These are phyloP conservation scores for Spilarctia lutea DNA, from an alignment of 2,888 invertebrate species.

Conservation along the genomic window DNA sequence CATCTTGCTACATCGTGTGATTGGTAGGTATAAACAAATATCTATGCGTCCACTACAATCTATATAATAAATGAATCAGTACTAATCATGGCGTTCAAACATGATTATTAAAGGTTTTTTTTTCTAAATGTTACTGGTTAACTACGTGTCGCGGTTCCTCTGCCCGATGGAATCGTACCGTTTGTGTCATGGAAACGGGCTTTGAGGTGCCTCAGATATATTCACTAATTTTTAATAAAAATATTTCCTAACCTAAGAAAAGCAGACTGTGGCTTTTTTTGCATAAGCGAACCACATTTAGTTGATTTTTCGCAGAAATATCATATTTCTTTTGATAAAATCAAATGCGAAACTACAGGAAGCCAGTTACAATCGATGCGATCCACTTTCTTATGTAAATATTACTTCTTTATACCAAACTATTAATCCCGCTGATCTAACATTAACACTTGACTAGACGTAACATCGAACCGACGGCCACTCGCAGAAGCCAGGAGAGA, in stretches of 20 bases:
- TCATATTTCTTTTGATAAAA: conserved; percentile 50
- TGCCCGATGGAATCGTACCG: conserved; percentile 33
- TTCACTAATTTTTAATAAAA: conserved; percentile 13
- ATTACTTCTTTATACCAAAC: conserved; percentile 62
- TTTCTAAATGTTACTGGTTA: conserved; percentile 23
- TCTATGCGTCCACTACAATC: conserved; percentile 49
- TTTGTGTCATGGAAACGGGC: conserved; percentile 42
- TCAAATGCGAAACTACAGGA: conserved; percentile 53
- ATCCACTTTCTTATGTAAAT: conserved; percentile 56
- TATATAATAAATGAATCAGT: conserved; percentile 63
- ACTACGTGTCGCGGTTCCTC: conserved; percentile 49
- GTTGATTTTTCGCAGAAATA: conserved; percentile 48
- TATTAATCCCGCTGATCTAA: conserved; percentile 67
- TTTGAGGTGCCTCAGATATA: conserved; percentile 18
- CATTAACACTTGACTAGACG: conserved; percentile 81
- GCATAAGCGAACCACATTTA: conserved; percentile 16
- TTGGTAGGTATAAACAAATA: conserved; percentile 49
- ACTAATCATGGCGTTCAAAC: conserved; percentile 54
- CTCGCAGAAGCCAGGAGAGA: conserved; percentile 10
- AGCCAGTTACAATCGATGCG: conserved; percentile 62
- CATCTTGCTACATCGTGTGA: conserved; percentile 58
- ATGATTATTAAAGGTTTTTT: conserved; percentile 46
- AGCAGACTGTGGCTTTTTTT: conserved; percentile 29
- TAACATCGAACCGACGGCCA: conserved; percentile 63
- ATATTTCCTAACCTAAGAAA: conserved; percentile 32